Conservation (phyloP, 2,888 invertebrate genomes). For the Resseliella maxima region DNA sequence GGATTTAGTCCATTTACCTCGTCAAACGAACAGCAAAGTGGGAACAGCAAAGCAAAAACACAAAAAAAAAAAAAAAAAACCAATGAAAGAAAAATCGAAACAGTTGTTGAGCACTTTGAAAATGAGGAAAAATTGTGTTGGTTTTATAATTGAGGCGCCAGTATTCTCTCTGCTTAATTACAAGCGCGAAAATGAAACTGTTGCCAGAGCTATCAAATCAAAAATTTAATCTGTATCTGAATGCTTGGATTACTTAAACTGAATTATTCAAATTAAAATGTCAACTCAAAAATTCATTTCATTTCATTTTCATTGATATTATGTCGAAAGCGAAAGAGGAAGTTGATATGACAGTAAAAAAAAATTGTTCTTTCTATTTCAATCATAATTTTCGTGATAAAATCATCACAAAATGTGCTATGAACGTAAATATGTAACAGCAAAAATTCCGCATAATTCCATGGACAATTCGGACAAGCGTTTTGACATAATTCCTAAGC, state of each 20-base stretch:
- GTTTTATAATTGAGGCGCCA: not conserved
- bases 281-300: not conserved
- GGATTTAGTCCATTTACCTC: not conserved
- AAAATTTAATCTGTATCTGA: too few relatives aligned
- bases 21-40: not conserved
- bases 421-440: too few relatives aligned
- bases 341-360: too few relatives aligned
- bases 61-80: not conserved
- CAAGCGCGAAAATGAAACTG: not conserved
- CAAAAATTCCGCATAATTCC: too few relatives aligned
- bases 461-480: too few relatives aligned
- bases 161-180: not conserved
- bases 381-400: too few relatives aligned
- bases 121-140: not conserved
- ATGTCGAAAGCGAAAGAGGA: too few relatives aligned
- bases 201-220: too few relatives aligned
- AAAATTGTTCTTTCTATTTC: too few relatives aligned
- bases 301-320: not conserved
- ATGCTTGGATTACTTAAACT: too few relatives aligned
- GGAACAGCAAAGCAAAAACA: not conserved
- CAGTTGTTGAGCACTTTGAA: not conserved
- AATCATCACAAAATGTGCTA: too few relatives aligned
- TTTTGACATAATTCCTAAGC: too few relatives aligned
- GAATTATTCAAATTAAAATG: not conserved
- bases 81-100: not conserved